Evolutionary conservation across 2,888 invertebrate genomes (phyloP).

Genomic region (Thalpophila matura): DNA sequence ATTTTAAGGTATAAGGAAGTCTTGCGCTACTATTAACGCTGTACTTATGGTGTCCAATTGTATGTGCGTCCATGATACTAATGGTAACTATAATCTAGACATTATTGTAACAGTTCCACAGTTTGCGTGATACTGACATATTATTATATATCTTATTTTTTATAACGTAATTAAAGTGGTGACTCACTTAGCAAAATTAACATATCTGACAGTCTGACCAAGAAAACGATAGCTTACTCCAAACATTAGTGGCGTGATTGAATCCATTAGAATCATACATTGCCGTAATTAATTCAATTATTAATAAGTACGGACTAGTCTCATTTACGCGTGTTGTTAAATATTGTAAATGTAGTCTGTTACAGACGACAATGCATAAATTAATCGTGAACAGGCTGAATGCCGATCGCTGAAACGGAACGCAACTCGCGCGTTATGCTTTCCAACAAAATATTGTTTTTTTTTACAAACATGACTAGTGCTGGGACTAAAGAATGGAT

Average conservation of each 20-base stretch:
- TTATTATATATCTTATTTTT: conserved; percentile 27
- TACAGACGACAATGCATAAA: conserved; percentile 71
- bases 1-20: conserved; percentile 44
- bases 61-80: conserved; percentile 27
- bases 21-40: conserved; percentile 27
- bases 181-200: conserved; percentile 25
- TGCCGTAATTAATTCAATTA: conserved; percentile 52
- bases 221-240: conserved; percentile 1
- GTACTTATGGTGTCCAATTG: conserved; percentile 42
- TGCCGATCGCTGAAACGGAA: conserved; percentile 83
- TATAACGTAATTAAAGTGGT: not conserved
- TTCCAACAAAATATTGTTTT: conserved; percentile 76
- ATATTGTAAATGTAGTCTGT: conserved; percentile 70
- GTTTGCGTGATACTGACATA: conserved; percentile 31
- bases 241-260: conserved; percentile 22
- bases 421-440: conserved; percentile 79
- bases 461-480: conserved; percentile 57
- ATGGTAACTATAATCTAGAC: conserved; percentile 30
- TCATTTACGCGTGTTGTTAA: conserved; percentile 47
- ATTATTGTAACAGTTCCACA: conserved; percentile 45
- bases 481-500: conserved; percentile 26
- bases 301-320: conserved; percentile 25
- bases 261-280: conserved; percentile 21
- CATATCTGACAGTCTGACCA: not conserved
- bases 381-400: conserved; percentile 75